These are phyloP conservation scores for Agrypnia vestita DNA, from an alignment of 1,140 invertebrate genomes.

Conservation along the genomic window DNA sequence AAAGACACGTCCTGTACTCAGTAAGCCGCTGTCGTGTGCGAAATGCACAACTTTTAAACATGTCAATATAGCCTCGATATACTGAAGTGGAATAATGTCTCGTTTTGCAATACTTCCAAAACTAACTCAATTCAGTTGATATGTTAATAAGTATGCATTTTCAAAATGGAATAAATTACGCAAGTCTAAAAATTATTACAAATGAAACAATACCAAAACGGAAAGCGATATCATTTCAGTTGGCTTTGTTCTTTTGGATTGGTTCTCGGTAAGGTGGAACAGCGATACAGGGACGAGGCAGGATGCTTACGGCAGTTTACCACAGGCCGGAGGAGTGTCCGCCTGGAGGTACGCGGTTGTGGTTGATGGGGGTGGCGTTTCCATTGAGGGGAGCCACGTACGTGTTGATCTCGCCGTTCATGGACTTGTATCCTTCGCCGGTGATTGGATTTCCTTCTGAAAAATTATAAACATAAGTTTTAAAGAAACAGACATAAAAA, in stretches of 20 bases:
- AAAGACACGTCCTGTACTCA: background rate
- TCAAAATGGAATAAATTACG: slow-evolving; percentile 4
- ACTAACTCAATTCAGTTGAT: slow-evolving; percentile 12
- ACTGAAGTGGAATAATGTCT: background rate
- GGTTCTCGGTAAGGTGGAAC: background rate
- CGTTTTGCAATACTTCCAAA: background rate
- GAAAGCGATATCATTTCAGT: background rate
- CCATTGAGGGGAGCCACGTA: slow-evolving; percentile 69
- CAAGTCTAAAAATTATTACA: background rate
- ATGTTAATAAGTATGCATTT: slow-evolving; percentile 11
- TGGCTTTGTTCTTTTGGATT: slow-evolving; percentile 10
- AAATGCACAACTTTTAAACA: background rate
- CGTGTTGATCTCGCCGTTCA: slow-evolving; percentile 73
- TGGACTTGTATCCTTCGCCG: slow-evolving; percentile 72
- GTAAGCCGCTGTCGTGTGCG: background rate
- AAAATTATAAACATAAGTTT: slow-evolving; percentile 39
- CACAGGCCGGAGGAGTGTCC: slow-evolving; percentile 71
- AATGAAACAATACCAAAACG: background rate
- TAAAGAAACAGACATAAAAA: background rate
- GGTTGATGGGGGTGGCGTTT: slow-evolving; percentile 66
- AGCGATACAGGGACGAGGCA: background rate
- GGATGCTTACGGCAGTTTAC: slow-evolving; percentile 61
- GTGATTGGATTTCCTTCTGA: slow-evolving; percentile 73
- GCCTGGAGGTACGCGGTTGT: slow-evolving; percentile 70
- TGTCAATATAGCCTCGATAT: background rate